Conservation (phyloP, 92 coral and sea anemone species). For the Porites cylindrica region DNA sequence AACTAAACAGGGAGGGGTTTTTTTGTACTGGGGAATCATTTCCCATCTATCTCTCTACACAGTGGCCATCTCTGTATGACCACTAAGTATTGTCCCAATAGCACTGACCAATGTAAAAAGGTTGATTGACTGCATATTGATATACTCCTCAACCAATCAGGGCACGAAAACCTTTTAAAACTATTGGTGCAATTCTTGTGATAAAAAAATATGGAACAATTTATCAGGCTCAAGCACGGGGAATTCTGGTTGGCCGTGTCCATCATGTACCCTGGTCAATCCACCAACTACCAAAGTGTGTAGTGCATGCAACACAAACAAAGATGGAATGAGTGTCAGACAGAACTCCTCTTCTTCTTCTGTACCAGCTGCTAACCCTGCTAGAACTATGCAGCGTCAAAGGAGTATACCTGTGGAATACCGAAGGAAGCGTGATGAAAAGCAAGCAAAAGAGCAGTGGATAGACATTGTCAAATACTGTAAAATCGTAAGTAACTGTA, state of each 20-base stretch:
- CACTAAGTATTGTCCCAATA: too few relatives aligned
- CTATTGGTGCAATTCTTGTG: neutral
- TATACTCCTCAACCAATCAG: too few relatives aligned
- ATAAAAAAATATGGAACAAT: neutral
- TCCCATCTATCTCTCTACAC: too few relatives aligned
- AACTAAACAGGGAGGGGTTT: too few relatives aligned
- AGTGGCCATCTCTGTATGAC: too few relatives aligned
- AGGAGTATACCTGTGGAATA: constrained; percentile 91
- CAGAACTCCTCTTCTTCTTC: constrained; percentile 32
- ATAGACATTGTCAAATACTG: constrained; percentile 82
- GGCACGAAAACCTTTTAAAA: too few relatives aligned
- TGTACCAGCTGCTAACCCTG: constrained; percentile 55
- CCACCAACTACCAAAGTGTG: constrained; percentile 11
- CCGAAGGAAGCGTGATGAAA: constrained; percentile 91
- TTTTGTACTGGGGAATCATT: too few relatives aligned
- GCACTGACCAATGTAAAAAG: too few relatives aligned
- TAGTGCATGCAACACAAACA: constrained; percentile 60
- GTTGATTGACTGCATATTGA: too few relatives aligned
- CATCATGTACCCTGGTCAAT: constrained; percentile 71
- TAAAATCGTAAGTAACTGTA: constrained; percentile 78
- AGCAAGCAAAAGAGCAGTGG: constrained; percentile 92
- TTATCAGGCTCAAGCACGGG: neutral
- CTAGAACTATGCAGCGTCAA: constrained; percentile 77
- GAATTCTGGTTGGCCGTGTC: constrained; percentile 67
- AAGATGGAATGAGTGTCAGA: constrained; percentile 24